Base-by-base conservation (phyloP, 2,888 invertebrate species). In the Pimpla rufipes region DNA sequence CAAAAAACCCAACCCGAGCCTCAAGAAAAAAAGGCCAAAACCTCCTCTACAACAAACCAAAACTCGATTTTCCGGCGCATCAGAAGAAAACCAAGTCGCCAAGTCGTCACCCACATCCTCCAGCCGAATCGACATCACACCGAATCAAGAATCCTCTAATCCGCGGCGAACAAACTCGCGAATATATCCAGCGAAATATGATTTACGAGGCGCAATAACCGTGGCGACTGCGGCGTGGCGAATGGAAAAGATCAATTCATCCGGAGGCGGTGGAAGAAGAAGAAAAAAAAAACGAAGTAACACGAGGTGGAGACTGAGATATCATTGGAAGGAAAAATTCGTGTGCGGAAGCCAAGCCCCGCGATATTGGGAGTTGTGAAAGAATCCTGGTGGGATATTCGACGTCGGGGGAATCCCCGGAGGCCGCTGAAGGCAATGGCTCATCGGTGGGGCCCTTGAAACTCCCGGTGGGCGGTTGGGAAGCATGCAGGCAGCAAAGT, bases 301-400 rank as follows among this genome's bases (percentile, higher is more conserved):
- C 29, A 5, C 42, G 16, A 7, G 62, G 16, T 13, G 10, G 29
- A 11, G n/a, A 6, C 11, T 40, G 50, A 50, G n/a, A 16, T 10
- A 47, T 42, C 35, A n/a, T 2, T n/a, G 13, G 16, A 68, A 45
- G 21, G 23, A 67, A 13, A 23, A 59, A 71, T 18, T 29, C 6
- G 52, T 8, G 35, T 10, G 45, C n/a, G 6, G 13, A 45, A 37
- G 42, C 11, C 73, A 70, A 76, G 79, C 79, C 42, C 76, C 83
- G 75, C 75, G 75, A 79, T 79, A 83, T 83, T 79, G 75, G 68
- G 16, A 13, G 23, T 50, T 64, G 74, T n/a, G 8, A 62, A 64
- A 74, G 21, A 75, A 70, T 50, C 70, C 66, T 29, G 6, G 18
- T 10, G 21, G 59, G 73, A 74, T 47, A 29, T 29, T 29, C 29